phyloP scores from a whole-genome alignment of 2,113 vertebrate species.

The Rhagologus leucostigma region DNA sequence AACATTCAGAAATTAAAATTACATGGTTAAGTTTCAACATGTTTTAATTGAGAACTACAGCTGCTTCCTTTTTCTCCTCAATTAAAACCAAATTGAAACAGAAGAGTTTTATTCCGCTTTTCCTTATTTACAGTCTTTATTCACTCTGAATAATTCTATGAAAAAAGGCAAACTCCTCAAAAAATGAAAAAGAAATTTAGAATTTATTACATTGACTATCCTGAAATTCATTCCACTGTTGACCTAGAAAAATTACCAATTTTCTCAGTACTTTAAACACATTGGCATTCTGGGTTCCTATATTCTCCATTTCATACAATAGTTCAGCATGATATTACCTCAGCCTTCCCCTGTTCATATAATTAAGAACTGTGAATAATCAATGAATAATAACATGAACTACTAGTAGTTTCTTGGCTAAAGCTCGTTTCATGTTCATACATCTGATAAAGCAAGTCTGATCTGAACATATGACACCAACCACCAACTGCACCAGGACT shows the following conservation, averaged over 20 bases:
- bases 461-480: not conserved
- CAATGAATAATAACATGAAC: not conserved
- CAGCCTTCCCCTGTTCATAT: not conserved
- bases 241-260: not conserved
- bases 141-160: not conserved
- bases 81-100: not conserved
- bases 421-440: not conserved
- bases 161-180: not conserved
- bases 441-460: not conserved
- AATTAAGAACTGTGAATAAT: not conserved
- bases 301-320: not conserved
- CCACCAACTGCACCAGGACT: not conserved
- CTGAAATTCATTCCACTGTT: not conserved
- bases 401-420: not conserved
- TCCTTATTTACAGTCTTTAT: not conserved
- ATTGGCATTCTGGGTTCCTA: not conserved
- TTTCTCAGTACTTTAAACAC: not conserved
- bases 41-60: not conserved
- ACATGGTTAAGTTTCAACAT: not conserved
- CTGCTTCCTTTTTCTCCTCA: not conserved
- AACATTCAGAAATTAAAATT: not conserved
- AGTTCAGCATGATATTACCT: not conserved
- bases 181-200: not conserved
- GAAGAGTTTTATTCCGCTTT: not conserved
- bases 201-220: not conserved